These are phyloP conservation scores for Clarias pachynema DNA, from an alignment of 2,797 vertebrate species.

Conservation along the genomic window DNA sequence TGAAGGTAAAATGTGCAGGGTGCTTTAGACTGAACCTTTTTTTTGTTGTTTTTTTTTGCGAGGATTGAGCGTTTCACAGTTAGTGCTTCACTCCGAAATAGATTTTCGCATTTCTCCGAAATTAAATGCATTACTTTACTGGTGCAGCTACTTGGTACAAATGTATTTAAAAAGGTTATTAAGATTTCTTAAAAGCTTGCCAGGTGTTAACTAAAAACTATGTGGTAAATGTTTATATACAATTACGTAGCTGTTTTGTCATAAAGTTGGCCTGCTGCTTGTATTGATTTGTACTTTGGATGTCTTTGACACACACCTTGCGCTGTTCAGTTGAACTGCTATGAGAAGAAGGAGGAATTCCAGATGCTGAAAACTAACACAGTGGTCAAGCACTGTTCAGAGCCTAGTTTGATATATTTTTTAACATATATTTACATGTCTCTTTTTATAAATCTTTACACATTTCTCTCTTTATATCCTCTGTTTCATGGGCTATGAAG, in stretches of 20 bases:
- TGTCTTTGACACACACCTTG: background rate
- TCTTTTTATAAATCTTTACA: slow-evolving; percentile 21
- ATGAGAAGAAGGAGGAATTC: background rate
- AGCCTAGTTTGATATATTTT: background rate
- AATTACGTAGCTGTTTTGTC: background rate
- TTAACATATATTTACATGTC: slow-evolving; percentile 1
- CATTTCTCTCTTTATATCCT: slow-evolving; percentile 11
- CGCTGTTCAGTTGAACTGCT: background rate
- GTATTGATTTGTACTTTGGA: background rate
- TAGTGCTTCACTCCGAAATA: background rate
- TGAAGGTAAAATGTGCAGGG: background rate
- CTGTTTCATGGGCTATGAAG: slow-evolving; percentile 21
- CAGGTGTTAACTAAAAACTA: background rate
- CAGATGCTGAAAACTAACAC: background rate
- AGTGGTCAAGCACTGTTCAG: background rate
- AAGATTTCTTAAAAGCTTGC: background rate
- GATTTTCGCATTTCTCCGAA: background rate
- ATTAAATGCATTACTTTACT: background rate
- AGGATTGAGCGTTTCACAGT: background rate
- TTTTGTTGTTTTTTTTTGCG: background rate
- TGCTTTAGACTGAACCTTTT: background rate
- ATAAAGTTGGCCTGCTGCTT: background rate
- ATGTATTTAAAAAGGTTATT: background rate
- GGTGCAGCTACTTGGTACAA: background rate
- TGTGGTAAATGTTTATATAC: background rate